Conservation (phyloP, 2,888 invertebrate genomes). For the Drosophila colorata region DNA sequence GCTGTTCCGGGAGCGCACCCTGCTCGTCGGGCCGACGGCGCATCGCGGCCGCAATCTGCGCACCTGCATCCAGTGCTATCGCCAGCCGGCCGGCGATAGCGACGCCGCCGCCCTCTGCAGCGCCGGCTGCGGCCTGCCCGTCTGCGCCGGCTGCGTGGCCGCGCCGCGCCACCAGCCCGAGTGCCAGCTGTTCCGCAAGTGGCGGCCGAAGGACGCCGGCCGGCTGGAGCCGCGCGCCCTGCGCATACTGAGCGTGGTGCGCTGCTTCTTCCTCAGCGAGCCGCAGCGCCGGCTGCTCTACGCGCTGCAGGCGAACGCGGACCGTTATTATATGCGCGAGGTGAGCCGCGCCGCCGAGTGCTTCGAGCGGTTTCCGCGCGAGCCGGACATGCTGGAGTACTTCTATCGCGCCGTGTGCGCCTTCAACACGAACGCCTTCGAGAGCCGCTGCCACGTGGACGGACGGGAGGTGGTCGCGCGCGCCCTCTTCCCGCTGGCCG, state of each 20-base stretch:
- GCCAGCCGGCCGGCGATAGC: slow-evolving; percentile 82
- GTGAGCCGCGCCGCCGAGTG: slow-evolving; percentile 77
- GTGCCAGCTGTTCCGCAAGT: slow-evolving; percentile 88
- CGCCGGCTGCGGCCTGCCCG: slow-evolving; percentile 88
- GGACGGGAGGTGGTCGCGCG: slow-evolving; percentile 86
- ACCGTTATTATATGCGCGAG: slow-evolving; percentile 78
- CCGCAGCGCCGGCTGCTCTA: slow-evolving; percentile 78
- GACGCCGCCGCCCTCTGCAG: slow-evolving; percentile 86
- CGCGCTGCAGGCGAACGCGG: slow-evolving; percentile 84
- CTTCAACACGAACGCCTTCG: slow-evolving; percentile 85
- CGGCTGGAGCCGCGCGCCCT: slow-evolving; percentile 75
- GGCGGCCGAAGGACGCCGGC: slow-evolving; percentile 86
- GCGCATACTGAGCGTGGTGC: slow-evolving; percentile 82
- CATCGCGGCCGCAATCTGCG: slow-evolving; percentile 86
- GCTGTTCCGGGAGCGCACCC: slow-evolving; percentile 89
- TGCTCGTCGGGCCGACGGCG: slow-evolving; percentile 90
- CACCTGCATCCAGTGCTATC: slow-evolving; percentile 89
- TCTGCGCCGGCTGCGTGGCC: slow-evolving; percentile 89
- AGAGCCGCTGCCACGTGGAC: slow-evolving; percentile 75
- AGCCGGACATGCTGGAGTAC: slow-evolving; percentile 76
- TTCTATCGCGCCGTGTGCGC: slow-evolving; percentile 84
- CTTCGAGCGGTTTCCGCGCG: slow-evolving; percentile 83
- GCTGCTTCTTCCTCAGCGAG: slow-evolving; percentile 82
- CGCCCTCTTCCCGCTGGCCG: slow-evolving; percentile 89
- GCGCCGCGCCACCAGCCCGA: slow-evolving; percentile 87